Evolutionary conservation across 2,888 invertebrate genomes (phyloP).

Genomic region (Tipula lateralis): DNA sequence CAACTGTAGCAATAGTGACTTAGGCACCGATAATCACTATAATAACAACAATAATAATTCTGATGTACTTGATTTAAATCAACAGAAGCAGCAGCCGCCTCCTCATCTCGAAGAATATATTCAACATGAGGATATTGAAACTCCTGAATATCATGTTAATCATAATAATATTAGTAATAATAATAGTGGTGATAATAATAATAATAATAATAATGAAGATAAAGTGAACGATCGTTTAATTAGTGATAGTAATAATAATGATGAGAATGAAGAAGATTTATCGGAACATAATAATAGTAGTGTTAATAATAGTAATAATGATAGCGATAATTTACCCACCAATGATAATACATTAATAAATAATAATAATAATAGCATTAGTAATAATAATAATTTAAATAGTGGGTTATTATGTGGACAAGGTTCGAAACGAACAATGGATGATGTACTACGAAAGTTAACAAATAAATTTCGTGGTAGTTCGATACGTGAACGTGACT

Average conservation of each 20-base stretch:
- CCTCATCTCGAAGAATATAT: not conserved
- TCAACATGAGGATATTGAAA: not conserved
- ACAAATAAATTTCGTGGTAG: constrained; percentile 81
- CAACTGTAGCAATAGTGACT: not conserved
- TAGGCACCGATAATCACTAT: not conserved
- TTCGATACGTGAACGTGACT: constrained; percentile 60
- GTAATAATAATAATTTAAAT: constrained; percentile 37
- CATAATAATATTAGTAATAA: constrained; percentile 29
- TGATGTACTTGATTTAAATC: not conserved
- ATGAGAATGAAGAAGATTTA: not conserved
- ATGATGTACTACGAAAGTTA: constrained; percentile 81
- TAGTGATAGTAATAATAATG: constrained; percentile 39
- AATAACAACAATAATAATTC: not conserved
- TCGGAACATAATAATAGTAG: constrained; percentile 26
- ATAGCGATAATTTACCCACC: constrained; percentile 34
- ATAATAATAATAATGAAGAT: constrained; percentile 44
- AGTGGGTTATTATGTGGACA: constrained; percentile 38
- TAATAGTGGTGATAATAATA: constrained; percentile 39
- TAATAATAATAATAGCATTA: constrained; percentile 33
- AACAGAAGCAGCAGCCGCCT: not conserved
- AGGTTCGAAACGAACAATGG: constrained; percentile 77
- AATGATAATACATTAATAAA: constrained; percentile 43
- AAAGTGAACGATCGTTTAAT: constrained; percentile 42
- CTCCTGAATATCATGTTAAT: not conserved
- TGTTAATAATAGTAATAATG: constrained; percentile 33